These are phyloP conservation scores for Tetropium fuscum DNA, from an alignment of 2,888 invertebrate genomes.

Conservation along the genomic window DNA sequence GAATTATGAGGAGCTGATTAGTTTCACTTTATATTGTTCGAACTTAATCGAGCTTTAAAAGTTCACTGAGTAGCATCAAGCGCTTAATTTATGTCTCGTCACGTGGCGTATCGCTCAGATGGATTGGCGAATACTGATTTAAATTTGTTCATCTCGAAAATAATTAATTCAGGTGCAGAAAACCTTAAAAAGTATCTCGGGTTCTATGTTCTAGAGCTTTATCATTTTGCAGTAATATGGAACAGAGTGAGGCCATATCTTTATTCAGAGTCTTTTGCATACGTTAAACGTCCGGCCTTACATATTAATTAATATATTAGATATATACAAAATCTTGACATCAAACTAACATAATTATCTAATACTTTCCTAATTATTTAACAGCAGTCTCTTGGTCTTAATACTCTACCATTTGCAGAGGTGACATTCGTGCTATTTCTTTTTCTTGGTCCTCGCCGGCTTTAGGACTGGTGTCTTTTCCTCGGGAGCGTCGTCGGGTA, in stretches of 20 bases:
- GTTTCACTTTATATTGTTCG: too few relatives aligned
- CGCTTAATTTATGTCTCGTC: too few relatives aligned
- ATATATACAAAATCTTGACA: constrained; percentile 10
- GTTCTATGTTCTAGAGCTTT: too few relatives aligned
- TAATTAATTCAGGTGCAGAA: background rate
- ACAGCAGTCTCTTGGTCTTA: constrained; percentile 24
- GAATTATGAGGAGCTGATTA: too few relatives aligned
- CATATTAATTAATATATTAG: too few relatives aligned
- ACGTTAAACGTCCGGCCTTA: constrained; percentile 9
- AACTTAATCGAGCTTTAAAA: too few relatives aligned
- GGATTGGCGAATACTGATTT: too few relatives aligned
- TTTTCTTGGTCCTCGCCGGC: constrained; percentile 66
- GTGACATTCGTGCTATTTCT: constrained; percentile 63
- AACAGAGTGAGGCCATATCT: too few relatives aligned
- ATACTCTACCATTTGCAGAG: constrained; percentile 53
- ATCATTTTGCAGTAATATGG: too few relatives aligned
- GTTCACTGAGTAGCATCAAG: too few relatives aligned
- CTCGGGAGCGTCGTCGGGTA: constrained; percentile 7
- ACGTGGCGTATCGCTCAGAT: too few relatives aligned
- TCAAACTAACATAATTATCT: constrained; percentile 7
- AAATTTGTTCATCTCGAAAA: too few relatives aligned
- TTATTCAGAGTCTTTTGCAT: background rate
- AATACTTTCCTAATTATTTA: constrained; percentile 11
- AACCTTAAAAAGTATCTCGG: background rate
- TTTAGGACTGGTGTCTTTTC: constrained; percentile 54